These are phyloP conservation scores for Pelecanoides urinatrix DNA, from an alignment of 2,113 vertebrate species.

Conservation along the genomic window DNA sequence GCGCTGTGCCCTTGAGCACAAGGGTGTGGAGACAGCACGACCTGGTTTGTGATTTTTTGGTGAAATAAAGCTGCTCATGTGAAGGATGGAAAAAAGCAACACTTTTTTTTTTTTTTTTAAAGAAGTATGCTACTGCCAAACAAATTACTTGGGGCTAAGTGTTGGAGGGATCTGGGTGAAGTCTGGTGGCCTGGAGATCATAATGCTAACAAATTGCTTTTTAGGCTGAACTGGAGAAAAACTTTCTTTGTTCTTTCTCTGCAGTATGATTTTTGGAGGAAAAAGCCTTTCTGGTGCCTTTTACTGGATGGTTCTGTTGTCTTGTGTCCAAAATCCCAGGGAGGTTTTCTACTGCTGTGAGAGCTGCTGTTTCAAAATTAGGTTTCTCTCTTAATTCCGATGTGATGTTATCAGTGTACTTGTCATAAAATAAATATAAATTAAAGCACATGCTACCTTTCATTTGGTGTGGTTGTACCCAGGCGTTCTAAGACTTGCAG, in stretches of 20 bases:
- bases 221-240: not conserved
- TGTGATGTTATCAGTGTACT: rapidly evolving
- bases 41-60: rapidly evolving
- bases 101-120: too few species aligned
- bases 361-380: not conserved
- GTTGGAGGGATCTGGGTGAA: rapidly evolving
- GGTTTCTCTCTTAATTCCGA: rapidly evolving
- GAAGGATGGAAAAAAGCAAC: rapidly evolving
- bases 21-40: rapidly evolving
- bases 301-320: not conserved
- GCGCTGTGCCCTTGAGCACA: not conserved
- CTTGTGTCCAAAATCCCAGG: rapidly evolving
- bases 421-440: not conserved
- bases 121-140: rapidly evolving
- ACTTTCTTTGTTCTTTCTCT: not conserved
- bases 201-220: not conserved
- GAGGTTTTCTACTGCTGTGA: not conserved
- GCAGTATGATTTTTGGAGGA: not conserved
- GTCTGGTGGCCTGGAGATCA: not conserved
- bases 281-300: not conserved
- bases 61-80: not conserved
- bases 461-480: not conserved
- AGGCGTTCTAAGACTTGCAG: rapidly evolving
- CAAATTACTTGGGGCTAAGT: rapidly evolving
- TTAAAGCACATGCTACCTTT: not conserved